Conservation (phyloP, 2,113 vertebrate genomes). For the Raja brachyura region DNA sequence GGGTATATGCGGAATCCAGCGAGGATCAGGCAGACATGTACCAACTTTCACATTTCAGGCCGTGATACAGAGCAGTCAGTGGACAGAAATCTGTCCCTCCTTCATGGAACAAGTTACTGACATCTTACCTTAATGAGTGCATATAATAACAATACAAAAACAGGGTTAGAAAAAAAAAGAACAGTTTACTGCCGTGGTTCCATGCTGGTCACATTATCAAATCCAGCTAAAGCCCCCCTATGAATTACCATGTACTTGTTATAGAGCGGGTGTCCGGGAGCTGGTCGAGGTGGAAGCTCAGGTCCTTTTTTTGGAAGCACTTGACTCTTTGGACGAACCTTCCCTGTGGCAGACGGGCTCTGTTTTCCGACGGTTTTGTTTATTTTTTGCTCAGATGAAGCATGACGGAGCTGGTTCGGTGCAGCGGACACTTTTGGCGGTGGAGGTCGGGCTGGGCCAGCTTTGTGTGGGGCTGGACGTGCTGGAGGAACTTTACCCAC, state of each 20-base stretch:
- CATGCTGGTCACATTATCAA: neutral
- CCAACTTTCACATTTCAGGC: neutral
- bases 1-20: neutral
- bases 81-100: neutral
- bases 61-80: neutral
- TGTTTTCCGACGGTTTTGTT: conserved; percentile 39
- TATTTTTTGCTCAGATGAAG: conserved; percentile 50
- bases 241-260: conserved; percentile 78
- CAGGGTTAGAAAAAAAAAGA: neutral
- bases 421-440: conserved; percentile 59
- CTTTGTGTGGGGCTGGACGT: conserved; percentile 67
- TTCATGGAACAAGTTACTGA: neutral
- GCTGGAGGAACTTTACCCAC: conserved; percentile 62
- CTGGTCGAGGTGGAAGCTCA: conserved; percentile 81
- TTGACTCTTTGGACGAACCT: conserved; percentile 63
- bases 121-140: too few relatives aligned
- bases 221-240: neutral
- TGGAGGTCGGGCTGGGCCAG: conserved; percentile 71
- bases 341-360: conserved; percentile 43
- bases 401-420: conserved; percentile 51
- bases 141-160: neutral
- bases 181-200: neutral
- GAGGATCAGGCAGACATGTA: neutral
- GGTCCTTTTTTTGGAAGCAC: conserved; percentile 62
- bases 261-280: conserved; percentile 85